phyloP scores from a whole-genome alignment of 2,888 invertebrate species.

The Oscheius sp. region DNA sequence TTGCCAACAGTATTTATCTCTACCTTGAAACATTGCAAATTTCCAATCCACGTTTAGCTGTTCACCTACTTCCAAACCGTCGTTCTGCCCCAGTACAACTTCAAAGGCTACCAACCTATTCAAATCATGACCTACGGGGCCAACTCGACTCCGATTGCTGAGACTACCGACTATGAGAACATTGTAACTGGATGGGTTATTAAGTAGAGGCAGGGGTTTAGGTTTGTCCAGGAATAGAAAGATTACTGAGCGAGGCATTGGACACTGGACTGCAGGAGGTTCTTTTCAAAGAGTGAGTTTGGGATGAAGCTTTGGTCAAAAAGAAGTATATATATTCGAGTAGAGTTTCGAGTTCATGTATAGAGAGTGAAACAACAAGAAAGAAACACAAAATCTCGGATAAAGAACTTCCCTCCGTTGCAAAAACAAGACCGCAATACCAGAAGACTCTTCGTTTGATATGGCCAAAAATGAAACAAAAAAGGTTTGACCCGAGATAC shows the following conservation, averaged over 20 bases:
- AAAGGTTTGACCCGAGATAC: too few species aligned
- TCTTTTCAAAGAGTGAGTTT: neutral
- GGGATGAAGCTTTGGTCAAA: too few species aligned
- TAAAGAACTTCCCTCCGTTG: too few species aligned
- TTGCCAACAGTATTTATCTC: too few species aligned
- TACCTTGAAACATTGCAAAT: too few species aligned
- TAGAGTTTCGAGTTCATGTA: neutral
- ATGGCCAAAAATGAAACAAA: too few species aligned
- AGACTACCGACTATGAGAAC: neutral
- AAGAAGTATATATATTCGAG: too few species aligned
- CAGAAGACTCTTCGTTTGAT: too few species aligned
- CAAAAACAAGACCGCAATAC: too few species aligned
- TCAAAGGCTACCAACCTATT: neutral
- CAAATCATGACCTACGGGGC: slow-evolving; percentile 2
- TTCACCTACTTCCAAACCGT: neutral
- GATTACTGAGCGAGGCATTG: neutral
- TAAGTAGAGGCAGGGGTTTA: too few species aligned
- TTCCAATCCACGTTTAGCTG: neutral
- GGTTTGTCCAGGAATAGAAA: neutral
- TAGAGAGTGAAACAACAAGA: too few species aligned
- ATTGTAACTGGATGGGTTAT: too few species aligned
- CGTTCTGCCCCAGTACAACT: neutral
- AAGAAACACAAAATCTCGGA: neutral
- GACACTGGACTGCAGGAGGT: neutral
- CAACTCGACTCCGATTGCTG: neutral